Conservation (phyloP, 1,140 invertebrate species). For the Zaprionus ornatus region DNA sequence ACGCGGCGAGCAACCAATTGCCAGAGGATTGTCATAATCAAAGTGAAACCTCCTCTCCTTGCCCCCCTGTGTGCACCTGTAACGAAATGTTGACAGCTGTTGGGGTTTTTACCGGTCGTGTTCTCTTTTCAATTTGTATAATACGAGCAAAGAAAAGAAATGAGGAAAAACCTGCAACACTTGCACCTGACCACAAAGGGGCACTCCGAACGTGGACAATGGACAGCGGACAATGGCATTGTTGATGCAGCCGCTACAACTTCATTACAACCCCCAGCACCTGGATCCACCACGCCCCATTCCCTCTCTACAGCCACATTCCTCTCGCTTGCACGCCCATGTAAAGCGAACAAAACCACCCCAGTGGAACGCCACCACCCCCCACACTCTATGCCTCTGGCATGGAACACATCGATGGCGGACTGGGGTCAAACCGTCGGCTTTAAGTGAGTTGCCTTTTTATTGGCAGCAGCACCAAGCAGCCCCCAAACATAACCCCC, state of each 20-base stretch:
- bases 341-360: neutral
- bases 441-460: conserved; percentile 56
- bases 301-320: neutral
- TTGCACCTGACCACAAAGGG: conserved; percentile 69
- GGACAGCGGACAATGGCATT: conserved; percentile 51
- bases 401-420: neutral
- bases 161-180: conserved; percentile 45
- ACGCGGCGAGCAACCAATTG: conserved; percentile 41
- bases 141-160: conserved; percentile 6
- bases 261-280: conserved; percentile 48
- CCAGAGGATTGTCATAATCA: conserved; percentile 52
- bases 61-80: neutral
- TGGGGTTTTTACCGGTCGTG: conserved; percentile 40
- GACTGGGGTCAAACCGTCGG: conserved; percentile 46
- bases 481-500: conserved; percentile 26
- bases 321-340: conserved; percentile 33
- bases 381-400: neutral
- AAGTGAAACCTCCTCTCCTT: conserved; percentile 12
- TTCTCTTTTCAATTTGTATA: conserved; percentile 41
- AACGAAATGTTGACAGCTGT: conserved; percentile 71
- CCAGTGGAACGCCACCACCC: neutral
- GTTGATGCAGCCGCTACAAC: conserved; percentile 63
- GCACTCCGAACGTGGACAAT: conserved; percentile 1
- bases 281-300: conserved; percentile 8
- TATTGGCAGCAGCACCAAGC: conserved; percentile 30